phyloP scores from a whole-genome alignment of 2,113 vertebrate species.

The Oryzias celebensis region DNA sequence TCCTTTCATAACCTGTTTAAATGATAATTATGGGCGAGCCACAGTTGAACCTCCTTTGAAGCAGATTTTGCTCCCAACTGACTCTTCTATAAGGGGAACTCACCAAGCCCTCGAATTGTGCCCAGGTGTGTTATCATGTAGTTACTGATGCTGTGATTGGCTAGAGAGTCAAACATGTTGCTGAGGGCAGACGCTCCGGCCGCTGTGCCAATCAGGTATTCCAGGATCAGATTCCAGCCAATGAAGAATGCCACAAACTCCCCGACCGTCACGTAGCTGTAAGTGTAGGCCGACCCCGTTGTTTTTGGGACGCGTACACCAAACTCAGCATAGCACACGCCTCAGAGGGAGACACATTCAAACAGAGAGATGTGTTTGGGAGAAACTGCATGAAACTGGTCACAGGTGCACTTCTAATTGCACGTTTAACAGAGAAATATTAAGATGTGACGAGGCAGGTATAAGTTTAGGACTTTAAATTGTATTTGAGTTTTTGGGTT shows the following conservation, averaged over 20 bases:
- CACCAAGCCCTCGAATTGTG: constrained; percentile 89
- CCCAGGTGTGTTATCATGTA: constrained; percentile 92
- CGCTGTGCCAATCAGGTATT: constrained; percentile 96
- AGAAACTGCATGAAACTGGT: background rate
- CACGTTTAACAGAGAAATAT: background rate
- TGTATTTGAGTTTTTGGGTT: no score
- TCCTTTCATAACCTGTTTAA: no score
- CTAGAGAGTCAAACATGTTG: constrained; percentile 97
- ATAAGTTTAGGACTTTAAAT: no score
- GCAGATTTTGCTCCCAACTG: no score
- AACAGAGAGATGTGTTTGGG: background rate
- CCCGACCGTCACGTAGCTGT: constrained; percentile 97
- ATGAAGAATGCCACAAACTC: constrained; percentile 98
- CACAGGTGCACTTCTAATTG: background rate
- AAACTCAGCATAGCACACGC: constrained; percentile 96
- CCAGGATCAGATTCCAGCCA: constrained; percentile 97
- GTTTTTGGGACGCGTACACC: constrained; percentile 96
- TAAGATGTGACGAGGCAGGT: no score
- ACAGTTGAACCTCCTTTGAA: no score
- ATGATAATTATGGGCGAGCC: no score
- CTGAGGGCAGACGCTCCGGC: constrained; percentile 93
- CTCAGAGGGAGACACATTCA: constrained; percentile 59
- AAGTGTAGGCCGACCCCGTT: constrained; percentile 96
- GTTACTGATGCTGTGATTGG: constrained; percentile 94
- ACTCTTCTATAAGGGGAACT: background rate